Base-by-base conservation (phyloP, 2,888 invertebrate species). In the Himalopsyche anomala region DNA sequence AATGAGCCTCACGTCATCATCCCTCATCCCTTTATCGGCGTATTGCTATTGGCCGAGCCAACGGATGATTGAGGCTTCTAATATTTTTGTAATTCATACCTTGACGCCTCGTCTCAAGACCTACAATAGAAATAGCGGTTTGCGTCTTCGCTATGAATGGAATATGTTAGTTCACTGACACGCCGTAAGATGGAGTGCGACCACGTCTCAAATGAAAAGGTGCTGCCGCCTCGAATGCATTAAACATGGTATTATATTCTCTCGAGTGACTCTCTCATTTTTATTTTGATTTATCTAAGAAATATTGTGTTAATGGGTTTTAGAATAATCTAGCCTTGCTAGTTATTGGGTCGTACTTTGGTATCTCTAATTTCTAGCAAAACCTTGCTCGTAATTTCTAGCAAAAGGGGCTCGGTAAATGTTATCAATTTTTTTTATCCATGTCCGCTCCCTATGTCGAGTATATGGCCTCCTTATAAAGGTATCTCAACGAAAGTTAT, bases 71-170 rank as follows among this genome's bases (percentile, higher is more conserved):
- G 85, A 85, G 81, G 69, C 62, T 69, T 45, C 51, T 54, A 85
- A 85, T 85, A 85, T 85, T 81, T 85, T 85, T 69, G 85, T 81
- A 85, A 81, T 85, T 85, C 81, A 54, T 56, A 82, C 82, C 55
- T 56, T 56, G 82, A 38, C 82, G 82, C 69, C 38, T 69, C 42
- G 69, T 2, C 28, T 62, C n/a, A 8, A 8, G 19, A 2, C 62
- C 2, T 28, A 62, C 19, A 62, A 62, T 62, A 62, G 62, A 62
- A 28, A 19, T n/a, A 62, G 28, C 6, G 62, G 62, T 62, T 62
- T 62, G 62, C 62, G 62, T 62, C 62, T 62, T 62, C 11, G 62
- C 62, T 62, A 28, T 62, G 62, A 62, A 62, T 62, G 62, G 62
- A 62, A 62, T 62, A 62, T 28, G 62, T 62, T 62, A 28, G 62